Base-by-base conservation (phyloP, 2,113 vertebrate species). In the Pterocles orientalis region DNA sequence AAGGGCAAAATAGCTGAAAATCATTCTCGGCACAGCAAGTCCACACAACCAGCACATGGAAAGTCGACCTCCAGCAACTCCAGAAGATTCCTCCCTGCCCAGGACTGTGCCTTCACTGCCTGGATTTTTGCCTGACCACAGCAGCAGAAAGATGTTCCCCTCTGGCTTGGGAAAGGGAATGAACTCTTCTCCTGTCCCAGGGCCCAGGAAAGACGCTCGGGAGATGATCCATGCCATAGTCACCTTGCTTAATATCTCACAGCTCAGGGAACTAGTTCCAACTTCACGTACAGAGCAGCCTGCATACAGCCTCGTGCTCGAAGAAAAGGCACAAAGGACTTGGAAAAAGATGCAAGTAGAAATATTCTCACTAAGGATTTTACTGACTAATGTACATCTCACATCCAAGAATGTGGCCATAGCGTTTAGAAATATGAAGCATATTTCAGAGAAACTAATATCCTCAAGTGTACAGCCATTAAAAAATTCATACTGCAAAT, bases 341-440 rank as follows among this genome's bases (percentile, higher is more conserved):
- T 19, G 3, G 13, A 48, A 90, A 72, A 29, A 61, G 11, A 43
- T 7, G 8, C 45, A 23, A 51, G 16, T 5, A 21, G 23, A 77
- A 86, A 18, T n/a, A 36, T 10, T 51, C 23, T 20, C 21, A 39
- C 25, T 56, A 36, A 16, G 8, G 36, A 47, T 34, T 77, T 66
- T 43, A 47, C 33, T 5, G 1, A 41, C 48, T 34, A 29, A 28
- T 15, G 23, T 34, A 14, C 65, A 34, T 9, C 12, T 73, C 24
- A 9, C 1, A 0, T 17, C 6, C 23, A 15, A 31, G 33, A 58
- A 9, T 41, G 13, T 47, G 61, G 66, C 43, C 17, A 18, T 2
- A 31, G 29, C 0, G 1, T 5, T 5, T 23, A 33, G 20, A 54
- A 79, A 33, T 18, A 47, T 0, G 1, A 5, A 33, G 36, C 28